Evolutionary conservation across 1,140 invertebrate species (phyloP), one percentile per base, ranked within the genome.

Genomic region (Caenorhabditis latens): DNA sequence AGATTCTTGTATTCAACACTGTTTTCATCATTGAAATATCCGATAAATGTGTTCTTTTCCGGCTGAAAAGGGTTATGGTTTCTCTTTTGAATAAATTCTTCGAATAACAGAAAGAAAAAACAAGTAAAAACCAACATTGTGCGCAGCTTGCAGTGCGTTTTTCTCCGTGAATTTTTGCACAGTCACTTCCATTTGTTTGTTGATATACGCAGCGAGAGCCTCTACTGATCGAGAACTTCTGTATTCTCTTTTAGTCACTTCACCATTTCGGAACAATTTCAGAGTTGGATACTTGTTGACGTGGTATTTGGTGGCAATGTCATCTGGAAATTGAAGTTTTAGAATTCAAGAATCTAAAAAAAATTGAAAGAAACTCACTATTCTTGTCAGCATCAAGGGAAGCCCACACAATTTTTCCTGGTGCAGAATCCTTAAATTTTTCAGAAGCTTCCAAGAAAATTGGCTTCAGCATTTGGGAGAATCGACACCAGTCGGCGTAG

Each of bases 241-340:
- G 91, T 99, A 99, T 93, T 99, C 98, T 91, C 96, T 95, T 93
- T 99, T 99, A 1, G 95, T 95, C 11, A 96, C 95, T 91, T 97
- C 95, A 1, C 98, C 98, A 95, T 98, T 98, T 48, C 96, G 95
- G 91, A 99, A 96, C 24, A 99, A 93, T 94, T 99, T 99, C 53
- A 99, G 93, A 19, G 98, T 99, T 40, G 98, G 98, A 94, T 99
- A 99, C 94, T 99, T 99, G 19, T 95, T 96, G 65, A 99, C 98
- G 91, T 98, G 96, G 93, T 97, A 99, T 90, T 96, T 95, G 13
- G 95, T 95, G 11, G 97, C 96, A 79, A 99, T 94, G 79, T 94
- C 94, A 90, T 94, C 96, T 96, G 90, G 82, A 92, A 91, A 88
- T 84, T 53, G 9, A 13, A 58, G 14, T 14, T 19, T 32, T 14